Conservation (phyloP, 2,888 invertebrate species). For the Carabus problematicus region DNA sequence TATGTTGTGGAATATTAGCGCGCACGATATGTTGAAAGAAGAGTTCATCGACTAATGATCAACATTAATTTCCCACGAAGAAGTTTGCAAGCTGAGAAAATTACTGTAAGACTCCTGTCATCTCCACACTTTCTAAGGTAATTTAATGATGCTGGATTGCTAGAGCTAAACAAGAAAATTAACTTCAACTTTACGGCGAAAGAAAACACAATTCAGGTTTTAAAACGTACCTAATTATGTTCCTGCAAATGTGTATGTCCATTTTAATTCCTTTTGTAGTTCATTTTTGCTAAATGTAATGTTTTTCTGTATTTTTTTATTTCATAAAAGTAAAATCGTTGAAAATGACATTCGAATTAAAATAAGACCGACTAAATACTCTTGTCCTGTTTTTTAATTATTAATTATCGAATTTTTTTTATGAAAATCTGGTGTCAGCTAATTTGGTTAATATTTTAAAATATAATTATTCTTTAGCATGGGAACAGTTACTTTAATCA, state of each 20-base stretch:
- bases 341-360: background rate
- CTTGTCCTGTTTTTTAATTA: background rate
- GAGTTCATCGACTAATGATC: too few species aligned
- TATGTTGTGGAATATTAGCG: background rate
- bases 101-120: conserved; percentile 8
- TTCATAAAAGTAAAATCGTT: too few species aligned
- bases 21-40: background rate
- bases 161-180: background rate
- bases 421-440: background rate
- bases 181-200: background rate
- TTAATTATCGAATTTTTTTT: background rate
- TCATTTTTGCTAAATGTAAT: background rate
- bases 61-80: conserved; percentile 7
- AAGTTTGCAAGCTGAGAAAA: background rate
- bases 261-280: background rate
- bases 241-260: too few species aligned
- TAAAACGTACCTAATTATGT: background rate
- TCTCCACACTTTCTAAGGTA: background rate
- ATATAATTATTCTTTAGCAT: background rate
- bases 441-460: background rate
- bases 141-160: conserved; percentile 2
- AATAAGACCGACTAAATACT: background rate
- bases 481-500: background rate
- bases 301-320: background rate
- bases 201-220: background rate